Base-by-base conservation (phyloP, 2,888 invertebrate species). In the Cylloceria caligata region DNA sequence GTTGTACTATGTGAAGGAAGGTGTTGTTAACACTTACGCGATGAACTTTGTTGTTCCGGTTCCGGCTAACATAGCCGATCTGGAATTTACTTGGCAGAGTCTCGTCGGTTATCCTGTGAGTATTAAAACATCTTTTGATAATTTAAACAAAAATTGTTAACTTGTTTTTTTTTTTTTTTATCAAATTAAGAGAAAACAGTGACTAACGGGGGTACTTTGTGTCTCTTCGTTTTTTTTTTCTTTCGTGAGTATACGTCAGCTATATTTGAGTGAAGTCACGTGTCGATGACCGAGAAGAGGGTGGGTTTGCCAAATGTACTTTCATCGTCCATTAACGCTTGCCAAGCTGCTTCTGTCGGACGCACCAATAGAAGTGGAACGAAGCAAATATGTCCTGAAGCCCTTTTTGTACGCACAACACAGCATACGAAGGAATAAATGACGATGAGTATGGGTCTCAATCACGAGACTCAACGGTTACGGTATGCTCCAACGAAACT, bases 21-120 rank as follows among this genome's bases (percentile, higher is more conserved):
- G 97, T 34, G 95, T 96, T 80, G 96, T 97, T 87, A 98, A 97
- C 93, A 95, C 96, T 77, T 97, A 97, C 91, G 97, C 97, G 4
- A 96, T 97, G 92, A 95, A 96, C 90, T 98, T 97, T 93, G 95
- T 96, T 85, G 96, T 97, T 34, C 96, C 96, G 2, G 96, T 98
- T 60, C 96, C 96, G 21, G 95, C 96, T 2, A 95, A 96, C 89
- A 95, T 97, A 84, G 95, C 96, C 24, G 96, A 97, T 91, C 93
- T 97, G 87, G 96, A 96, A 93, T 97, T 97, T 93, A 96, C 96
- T 90, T 97, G 97, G 97, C 96, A 97, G 91, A 96, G 96, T 86
- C 94, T 97, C 65, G 95, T 95, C 52, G 94, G 95, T 86, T 94
- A 95, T 93, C 96, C 96, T 93, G 97, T 97, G 93, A 94, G 95